phyloP scores from a whole-genome alignment of 2,888 invertebrate genomes.

The Caenorhabditis sp. region DNA sequence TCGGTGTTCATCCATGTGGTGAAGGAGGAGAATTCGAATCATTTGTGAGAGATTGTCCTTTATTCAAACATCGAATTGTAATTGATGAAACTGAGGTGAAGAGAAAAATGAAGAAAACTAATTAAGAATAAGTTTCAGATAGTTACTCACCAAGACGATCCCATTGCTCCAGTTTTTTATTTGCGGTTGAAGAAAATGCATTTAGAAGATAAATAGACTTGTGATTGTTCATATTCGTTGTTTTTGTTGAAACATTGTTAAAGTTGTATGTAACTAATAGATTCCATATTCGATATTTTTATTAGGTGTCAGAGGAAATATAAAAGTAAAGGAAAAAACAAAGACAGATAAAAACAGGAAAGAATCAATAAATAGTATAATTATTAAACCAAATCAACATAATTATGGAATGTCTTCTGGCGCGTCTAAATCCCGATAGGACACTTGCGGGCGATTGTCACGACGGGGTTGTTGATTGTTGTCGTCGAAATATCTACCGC shows the following conservation, averaged over 20 bases:
- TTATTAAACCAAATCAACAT: neutral
- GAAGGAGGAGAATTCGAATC: constrained; percentile 99
- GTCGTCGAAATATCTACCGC: constrained; percentile 41
- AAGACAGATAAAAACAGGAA: neutral
- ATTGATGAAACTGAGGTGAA: constrained; percentile 47
- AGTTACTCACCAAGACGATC: constrained; percentile 88
- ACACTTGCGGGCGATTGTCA: constrained; percentile 81
- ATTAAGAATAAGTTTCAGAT: constrained; percentile 74
- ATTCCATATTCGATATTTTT: neutral
- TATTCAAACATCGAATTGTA: constrained; percentile 78
- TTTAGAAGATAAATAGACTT: constrained; percentile 77
- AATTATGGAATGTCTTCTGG: constrained; percentile 77
- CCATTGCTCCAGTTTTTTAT: constrained; percentile 92
- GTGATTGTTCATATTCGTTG: neutral
- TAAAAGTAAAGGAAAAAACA: neutral
- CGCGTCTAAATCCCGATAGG: constrained; percentile 90
- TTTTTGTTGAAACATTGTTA: neutral
- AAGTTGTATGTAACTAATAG: neutral
- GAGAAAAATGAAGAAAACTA: neutral
- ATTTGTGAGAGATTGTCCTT: constrained; percentile 93
- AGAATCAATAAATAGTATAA: neutral
- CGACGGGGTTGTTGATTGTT: constrained; percentile 19
- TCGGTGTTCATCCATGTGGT: constrained; percentile 92
- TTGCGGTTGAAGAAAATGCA: constrained; percentile 85
- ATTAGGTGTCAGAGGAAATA: neutral